Evolutionary conservation across 2,797 vertebrate genomes (phyloP), one percentile per base, ranked within the genome.

Genomic region (Adrianichthys oophorus): DNA sequence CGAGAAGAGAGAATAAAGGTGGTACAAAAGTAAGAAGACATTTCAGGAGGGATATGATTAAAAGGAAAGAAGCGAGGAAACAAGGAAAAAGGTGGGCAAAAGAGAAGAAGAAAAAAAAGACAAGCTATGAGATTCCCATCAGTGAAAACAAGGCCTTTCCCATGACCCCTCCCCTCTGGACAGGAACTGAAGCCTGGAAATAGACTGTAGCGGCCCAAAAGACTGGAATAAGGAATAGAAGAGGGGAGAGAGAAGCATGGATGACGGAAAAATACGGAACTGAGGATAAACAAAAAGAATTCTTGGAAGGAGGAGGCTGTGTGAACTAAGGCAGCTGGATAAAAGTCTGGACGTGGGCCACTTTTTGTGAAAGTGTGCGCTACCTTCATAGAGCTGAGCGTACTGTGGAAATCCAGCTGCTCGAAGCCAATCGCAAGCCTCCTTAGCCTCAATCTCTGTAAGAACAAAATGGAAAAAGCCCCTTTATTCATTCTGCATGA

Each of bases 381-480:
- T 93, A 99, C 97, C 93, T 90, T 98, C 95, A 65, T 97, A 99
- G 24, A 98, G 90, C 78, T 99, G 97, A 59, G 95, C 95, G 21
- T 99, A 99, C 41, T 99, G 97, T 66, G 97, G 97, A 89, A 99
- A 99, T 67, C 97, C 97, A 1, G 97, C 95, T 4, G 97, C 97
- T 70, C 94, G 91, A 57, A 99, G 89, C 97, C 97, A 99, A 85
- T 96, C 95, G 62, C 97, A 98, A 59, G 95, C 95, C 86, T 97
- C 96, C 78, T 97, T 98, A 1, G 95, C 97, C 76, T 99, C 97
- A 0, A 97, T 95, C 91, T 99, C 97, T 99, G 87, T 10, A 67
- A 79, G 84, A 48, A 53, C 79, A 45, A 88, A 74, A 57, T 2
- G 29, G 29, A 8, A 8, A 52, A 71, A 41, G 26, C 6, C 6